Evolutionary conservation across 2,113 vertebrate species (phyloP).

Genomic region (Saccopteryx bilineata): DNA sequence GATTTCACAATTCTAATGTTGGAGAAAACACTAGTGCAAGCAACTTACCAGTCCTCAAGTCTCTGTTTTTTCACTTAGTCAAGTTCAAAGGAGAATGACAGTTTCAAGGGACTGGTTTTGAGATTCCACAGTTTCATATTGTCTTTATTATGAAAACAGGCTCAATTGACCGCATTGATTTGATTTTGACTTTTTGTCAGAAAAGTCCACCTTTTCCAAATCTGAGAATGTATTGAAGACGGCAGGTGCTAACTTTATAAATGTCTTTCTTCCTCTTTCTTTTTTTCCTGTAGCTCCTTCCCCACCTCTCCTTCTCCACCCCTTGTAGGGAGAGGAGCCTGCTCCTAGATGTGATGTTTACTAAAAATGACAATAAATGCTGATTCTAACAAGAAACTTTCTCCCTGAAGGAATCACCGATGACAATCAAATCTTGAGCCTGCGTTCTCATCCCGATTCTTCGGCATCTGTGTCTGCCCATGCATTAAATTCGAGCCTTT

Average conservation of each 20-base stretch:
- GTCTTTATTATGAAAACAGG: background rate
- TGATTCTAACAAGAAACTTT: background rate
- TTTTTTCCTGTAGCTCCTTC: background rate
- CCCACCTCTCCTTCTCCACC: background rate
- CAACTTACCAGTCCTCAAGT: rapidly evolving
- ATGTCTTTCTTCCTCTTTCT: background rate
- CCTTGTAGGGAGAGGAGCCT: no score
- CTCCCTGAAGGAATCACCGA: background rate
- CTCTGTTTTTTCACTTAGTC: background rate
- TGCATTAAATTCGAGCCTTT: background rate
- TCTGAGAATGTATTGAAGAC: background rate
- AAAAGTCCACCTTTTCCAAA: background rate
- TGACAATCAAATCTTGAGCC: background rate
- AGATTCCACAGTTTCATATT: background rate
- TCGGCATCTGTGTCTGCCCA: background rate
- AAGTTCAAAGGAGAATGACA: background rate
- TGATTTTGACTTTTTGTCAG: background rate
- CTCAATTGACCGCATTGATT: background rate
- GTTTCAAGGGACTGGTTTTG: background rate
- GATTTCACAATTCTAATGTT: background rate
- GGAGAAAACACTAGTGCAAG: background rate
- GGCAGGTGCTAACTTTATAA: background rate
- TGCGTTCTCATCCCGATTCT: background rate
- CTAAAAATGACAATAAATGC: background rate
- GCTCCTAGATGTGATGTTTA: background rate